phyloP scores from a whole-genome alignment of 2,888 invertebrate species.

The Erpobdella octoculata region DNA sequence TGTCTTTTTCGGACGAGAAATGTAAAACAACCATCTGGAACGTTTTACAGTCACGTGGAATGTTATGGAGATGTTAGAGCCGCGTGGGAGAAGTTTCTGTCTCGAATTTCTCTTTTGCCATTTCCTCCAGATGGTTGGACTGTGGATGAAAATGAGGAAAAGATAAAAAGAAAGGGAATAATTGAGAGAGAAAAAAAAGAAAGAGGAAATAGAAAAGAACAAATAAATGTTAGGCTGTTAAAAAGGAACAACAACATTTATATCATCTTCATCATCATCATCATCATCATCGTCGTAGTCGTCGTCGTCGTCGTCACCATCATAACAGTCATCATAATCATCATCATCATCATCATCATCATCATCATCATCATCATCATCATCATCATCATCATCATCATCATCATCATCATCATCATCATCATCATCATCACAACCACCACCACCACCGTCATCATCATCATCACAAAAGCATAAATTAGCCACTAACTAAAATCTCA shows the following conservation, averaged over 20 bases:
- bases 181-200: neutral
- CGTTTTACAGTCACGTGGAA: too few relatives aligned
- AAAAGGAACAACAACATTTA: too few relatives aligned
- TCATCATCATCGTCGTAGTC: slow-evolving; percentile 5
- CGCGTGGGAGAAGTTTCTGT: too few relatives aligned
- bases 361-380: slow-evolving; percentile 14
- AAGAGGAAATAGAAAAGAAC: neutral
- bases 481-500: neutral
- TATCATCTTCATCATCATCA: neutral
- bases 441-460: too few relatives aligned
- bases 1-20: too few relatives aligned
- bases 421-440: slow-evolving; percentile 3
- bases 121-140: neutral
- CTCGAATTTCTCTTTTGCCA: too few relatives aligned
- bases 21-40: too few relatives aligned
- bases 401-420: slow-evolving; percentile 19
- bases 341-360: slow-evolving; percentile 7
- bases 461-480: slow-evolving; percentile 4
- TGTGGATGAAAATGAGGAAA: neutral
- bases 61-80: too few relatives aligned
- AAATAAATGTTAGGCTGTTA: too few relatives aligned
- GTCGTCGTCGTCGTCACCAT: neutral
- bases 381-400: slow-evolving; percentile 12
- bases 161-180: neutral
- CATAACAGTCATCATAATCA: slow-evolving; percentile 16